Conservation (phyloP, 2,797 vertebrate species). For the Hafferia zeledoni region DNA sequence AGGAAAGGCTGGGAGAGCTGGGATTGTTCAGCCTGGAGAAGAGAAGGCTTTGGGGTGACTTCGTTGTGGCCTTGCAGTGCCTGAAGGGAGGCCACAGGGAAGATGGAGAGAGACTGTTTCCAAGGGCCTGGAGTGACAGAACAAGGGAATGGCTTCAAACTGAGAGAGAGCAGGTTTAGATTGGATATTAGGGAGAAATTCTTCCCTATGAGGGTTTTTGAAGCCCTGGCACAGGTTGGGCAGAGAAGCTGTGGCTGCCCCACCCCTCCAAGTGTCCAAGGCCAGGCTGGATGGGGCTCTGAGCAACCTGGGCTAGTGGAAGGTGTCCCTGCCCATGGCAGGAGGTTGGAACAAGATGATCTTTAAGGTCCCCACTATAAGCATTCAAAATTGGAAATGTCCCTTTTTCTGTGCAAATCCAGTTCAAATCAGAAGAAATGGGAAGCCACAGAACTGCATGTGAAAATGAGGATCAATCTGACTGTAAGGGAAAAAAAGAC, state of each 20-base stretch:
- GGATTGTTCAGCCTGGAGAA: neutral
- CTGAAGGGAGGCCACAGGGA: no score
- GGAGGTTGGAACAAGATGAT: rapidly evolving
- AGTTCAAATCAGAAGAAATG: neutral
- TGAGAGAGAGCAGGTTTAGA: rapidly evolving
- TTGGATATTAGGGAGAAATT: rapidly evolving
- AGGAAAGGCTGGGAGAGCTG: neutral
- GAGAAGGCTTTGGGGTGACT: neutral
- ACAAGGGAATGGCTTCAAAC: neutral
- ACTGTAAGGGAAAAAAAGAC: neutral
- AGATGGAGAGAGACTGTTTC: no score
- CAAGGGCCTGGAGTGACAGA: neutral
- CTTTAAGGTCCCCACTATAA: neutral
- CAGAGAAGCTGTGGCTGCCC: neutral
- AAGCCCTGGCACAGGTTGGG: rapidly evolving
- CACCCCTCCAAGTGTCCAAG: neutral
- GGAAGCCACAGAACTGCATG: neutral
- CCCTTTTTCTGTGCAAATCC: neutral
- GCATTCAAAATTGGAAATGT: neutral
- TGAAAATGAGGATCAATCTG: neutral
- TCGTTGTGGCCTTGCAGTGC: neutral
- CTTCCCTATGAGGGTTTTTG: rapidly evolving
- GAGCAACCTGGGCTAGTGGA: rapidly evolving
- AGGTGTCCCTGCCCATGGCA: neutral
- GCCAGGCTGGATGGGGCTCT: rapidly evolving